Conservation (phyloP, 2,113 vertebrate genomes). For the Anhinga rufa region DNA sequence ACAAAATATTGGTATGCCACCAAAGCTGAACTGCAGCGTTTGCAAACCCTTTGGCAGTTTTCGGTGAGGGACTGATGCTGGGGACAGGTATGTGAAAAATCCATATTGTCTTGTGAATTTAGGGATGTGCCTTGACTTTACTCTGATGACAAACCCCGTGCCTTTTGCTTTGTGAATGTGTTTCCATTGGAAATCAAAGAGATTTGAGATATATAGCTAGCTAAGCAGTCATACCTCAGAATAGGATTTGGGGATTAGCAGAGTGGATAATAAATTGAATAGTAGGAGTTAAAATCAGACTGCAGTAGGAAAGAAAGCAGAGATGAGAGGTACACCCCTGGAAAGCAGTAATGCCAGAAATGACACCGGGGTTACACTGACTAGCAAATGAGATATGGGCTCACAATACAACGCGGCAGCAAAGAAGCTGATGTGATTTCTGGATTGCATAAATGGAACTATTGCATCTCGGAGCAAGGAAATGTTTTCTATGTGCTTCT, state of each 20-base stretch:
- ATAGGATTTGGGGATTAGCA: constrained; percentile 59
- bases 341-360: constrained; percentile 34
- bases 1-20: fast-evolving
- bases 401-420: neutral
- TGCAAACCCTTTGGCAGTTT: neutral
- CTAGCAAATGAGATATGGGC: neutral
- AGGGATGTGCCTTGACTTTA: neutral
- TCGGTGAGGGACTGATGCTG: neutral
- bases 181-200: constrained; percentile 54
- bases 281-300: constrained; percentile 59
- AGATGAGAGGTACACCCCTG: constrained; percentile 26
- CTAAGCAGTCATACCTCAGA: constrained; percentile 62
- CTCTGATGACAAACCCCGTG: neutral
- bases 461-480: neutral
- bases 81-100: neutral
- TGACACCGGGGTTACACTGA: neutral
- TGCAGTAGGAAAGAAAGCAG: neutral
- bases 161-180: constrained; percentile 19
- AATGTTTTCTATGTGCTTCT: neutral
- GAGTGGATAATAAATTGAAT: constrained; percentile 56
- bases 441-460: neutral
- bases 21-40: neutral
- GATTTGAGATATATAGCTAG: constrained; percentile 50
- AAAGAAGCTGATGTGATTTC: constrained; percentile 3
- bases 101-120: neutral